Conservation (phyloP, 2,797 vertebrate genomes). For the Cuculus canorus region DNA sequence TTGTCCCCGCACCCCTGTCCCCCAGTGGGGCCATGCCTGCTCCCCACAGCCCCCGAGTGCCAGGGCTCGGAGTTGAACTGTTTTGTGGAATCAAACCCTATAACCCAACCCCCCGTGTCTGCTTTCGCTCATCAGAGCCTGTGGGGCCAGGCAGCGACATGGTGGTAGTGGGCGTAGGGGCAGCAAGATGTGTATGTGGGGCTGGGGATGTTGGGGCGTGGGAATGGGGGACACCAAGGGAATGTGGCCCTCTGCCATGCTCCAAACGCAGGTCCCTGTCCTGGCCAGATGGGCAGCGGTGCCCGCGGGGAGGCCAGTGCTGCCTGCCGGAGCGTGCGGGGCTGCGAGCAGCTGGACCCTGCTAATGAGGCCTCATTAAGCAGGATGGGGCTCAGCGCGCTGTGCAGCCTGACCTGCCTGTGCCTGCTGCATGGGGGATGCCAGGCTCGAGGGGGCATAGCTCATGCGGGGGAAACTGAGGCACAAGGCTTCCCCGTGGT, state of each 20-base stretch:
- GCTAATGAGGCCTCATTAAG: conserved; percentile 83
- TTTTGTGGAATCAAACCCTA: too few species aligned
- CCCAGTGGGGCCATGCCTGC: fast-evolving
- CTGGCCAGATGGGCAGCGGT: background rate
- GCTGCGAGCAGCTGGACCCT: conserved; percentile 75
- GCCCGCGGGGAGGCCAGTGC: background rate
- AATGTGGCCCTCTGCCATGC: background rate
- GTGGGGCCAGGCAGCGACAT: fast-evolving
- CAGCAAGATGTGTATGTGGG: background rate
- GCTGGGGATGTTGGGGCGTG: background rate
- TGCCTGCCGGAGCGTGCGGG: conserved; percentile 36
- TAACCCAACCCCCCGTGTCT: too few species aligned
- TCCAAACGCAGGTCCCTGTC: background rate
- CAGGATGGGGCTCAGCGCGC: conserved; percentile 6
- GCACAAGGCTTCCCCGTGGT: background rate
- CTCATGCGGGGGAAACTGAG: background rate
- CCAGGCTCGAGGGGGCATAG: background rate
- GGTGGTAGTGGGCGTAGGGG: background rate
- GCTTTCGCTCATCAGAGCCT: too few species aligned
- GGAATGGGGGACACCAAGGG: background rate
- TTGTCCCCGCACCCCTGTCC: background rate
- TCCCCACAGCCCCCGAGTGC: background rate
- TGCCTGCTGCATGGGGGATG: background rate
- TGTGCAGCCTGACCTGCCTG: background rate
- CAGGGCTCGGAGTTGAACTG: fast-evolving